A percentile compares a stretch with the other conserved stretches of the same genome.
Conservation (phyloP, 53 echinoderm and acorn worm species). For the Stichopus horrens region DNA sequence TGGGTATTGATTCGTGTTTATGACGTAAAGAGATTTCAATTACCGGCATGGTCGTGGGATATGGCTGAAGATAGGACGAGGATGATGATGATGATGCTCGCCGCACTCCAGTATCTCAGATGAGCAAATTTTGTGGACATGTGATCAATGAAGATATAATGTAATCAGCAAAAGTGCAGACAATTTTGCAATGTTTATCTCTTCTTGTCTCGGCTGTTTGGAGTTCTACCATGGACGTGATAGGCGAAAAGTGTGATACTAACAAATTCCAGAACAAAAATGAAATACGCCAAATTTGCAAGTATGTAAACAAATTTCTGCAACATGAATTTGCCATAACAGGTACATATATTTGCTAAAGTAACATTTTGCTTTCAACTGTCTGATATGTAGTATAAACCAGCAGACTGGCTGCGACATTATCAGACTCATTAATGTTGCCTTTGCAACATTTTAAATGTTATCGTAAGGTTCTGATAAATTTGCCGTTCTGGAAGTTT, state of each 20-base stretch:
- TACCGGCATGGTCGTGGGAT: conserved; percentile 10
- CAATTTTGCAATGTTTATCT: conserved; percentile 7
- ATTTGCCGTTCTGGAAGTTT: no score
- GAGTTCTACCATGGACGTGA: neutral
- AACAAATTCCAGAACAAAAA: neutral
- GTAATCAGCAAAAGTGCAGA: neutral
- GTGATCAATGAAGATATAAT: neutral
- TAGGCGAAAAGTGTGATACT: neutral
- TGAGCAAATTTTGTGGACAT: neutral
- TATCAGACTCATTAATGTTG: no score
- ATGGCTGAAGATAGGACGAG: neutral
- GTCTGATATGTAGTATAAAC: no score
- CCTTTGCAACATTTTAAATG: no score
- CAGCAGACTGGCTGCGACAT: no score
- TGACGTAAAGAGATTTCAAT: conserved; percentile 45
- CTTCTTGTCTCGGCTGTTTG: neutral
- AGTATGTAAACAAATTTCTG: neutral
- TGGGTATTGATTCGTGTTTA: conserved; percentile 32
- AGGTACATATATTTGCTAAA: no score
- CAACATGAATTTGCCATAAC: neutral
- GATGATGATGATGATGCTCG: neutral
- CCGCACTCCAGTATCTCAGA: neutral
- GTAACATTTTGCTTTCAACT: no score
- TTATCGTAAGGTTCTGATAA: no score
- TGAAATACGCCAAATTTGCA: neutral